Evolutionary conservation across 2,113 vertebrate species (phyloP).

Genomic region (Festucalex cinctus): DNA sequence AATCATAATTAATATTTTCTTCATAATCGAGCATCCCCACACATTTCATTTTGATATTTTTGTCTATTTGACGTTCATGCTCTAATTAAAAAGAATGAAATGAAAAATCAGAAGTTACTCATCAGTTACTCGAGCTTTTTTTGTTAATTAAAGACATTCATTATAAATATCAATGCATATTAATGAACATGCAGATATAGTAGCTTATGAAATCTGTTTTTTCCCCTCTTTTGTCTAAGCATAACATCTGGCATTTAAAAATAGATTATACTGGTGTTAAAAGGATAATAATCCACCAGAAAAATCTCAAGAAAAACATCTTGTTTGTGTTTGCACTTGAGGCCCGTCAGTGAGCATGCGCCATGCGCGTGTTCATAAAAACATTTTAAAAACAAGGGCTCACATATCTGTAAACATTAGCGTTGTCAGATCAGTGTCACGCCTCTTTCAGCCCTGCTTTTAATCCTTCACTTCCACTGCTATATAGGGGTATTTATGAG

Average conservation of each 20-base stretch:
- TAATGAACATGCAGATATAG: conserved; percentile 5
- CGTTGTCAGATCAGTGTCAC: conserved; percentile 33
- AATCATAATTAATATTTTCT: too few relatives aligned
- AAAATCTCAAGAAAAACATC: conserved; percentile 43
- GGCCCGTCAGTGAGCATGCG: conserved; percentile 11
- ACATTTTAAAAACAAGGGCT: conserved; percentile 40
- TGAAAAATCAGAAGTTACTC: too few relatives aligned
- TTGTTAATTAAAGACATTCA: too few relatives aligned
- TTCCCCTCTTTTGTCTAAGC: not conserved
- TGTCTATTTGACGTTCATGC: too few relatives aligned
- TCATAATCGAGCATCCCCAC: too few relatives aligned
- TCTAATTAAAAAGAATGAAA: too few relatives aligned
- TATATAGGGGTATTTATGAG: conserved; percentile 47
- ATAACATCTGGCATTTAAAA: conserved; percentile 48
- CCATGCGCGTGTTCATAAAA: conserved; percentile 15
- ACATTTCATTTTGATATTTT: too few relatives aligned
- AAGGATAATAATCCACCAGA: conserved; percentile 40
- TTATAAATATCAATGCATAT: not conserved
- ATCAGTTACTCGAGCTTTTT: too few relatives aligned
- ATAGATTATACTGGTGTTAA: conserved; percentile 36
- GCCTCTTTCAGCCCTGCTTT: conserved; percentile 11
- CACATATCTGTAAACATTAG: conserved; percentile 33
- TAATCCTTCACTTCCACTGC: conserved; percentile 55
- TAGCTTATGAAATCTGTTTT: conserved; percentile 25
- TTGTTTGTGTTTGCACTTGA: conserved; percentile 17